Conservation (phyloP, 2,797 vertebrate genomes). For the Notolepis coatsorum region DNA sequence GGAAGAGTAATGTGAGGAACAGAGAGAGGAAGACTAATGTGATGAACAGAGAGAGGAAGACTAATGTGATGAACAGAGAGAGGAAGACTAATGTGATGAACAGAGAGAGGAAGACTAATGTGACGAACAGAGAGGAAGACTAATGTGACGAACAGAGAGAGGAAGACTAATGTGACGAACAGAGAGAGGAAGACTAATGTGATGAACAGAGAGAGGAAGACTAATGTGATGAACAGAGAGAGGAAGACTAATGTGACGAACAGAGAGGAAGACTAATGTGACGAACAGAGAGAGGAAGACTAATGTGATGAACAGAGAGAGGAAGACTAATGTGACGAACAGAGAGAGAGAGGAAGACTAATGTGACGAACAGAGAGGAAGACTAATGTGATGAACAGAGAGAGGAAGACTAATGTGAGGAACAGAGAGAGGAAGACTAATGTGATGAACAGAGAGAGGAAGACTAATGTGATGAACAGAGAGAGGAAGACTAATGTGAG, state of each 20-base stretch:
- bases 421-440: constrained; percentile 77
- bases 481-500: constrained; percentile 74
- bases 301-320: too few relatives aligned
- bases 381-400: constrained; percentile 68
- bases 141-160: constrained; percentile 66
- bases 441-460: constrained; percentile 64
- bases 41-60: constrained; percentile 67
- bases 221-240: constrained; percentile 63
- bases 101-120: too few relatives aligned
- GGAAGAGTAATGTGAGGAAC: too few relatives aligned
- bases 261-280: constrained; percentile 75
- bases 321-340: constrained; percentile 72
- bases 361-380: too few relatives aligned
- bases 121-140: constrained; percentile 76
- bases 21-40: constrained; percentile 76
- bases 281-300: constrained; percentile 47
- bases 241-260: too few relatives aligned
- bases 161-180: constrained; percentile 72
- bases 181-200: too few relatives aligned
- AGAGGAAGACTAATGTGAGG: too few relatives aligned
- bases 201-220: too few relatives aligned
- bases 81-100: constrained; percentile 73
- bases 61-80: constrained; percentile 65
- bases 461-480: constrained; percentile 69
- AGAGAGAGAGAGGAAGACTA: too few relatives aligned